Base-by-base conservation (phyloP, 1,140 invertebrate genomes). In the Drosophila sucinea region DNA sequence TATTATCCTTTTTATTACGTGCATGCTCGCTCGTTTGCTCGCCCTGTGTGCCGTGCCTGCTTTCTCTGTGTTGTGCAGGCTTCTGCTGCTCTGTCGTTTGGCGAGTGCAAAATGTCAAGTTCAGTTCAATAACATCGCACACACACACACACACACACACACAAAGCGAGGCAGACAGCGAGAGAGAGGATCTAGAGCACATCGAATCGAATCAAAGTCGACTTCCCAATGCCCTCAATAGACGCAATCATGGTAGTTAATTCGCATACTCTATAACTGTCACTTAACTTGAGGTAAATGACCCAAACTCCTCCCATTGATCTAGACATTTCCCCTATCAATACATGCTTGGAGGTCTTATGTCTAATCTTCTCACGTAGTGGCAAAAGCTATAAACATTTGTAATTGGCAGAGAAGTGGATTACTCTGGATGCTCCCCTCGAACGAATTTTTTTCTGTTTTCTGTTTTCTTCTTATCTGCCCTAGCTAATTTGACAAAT, bases 1-100 rank as follows among this genome's bases (percentile, higher is more conserved):
- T 71, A 74, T 87, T 86, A 86, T 87, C 79, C 84, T 80, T 87
- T 87, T 87, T 87, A 87, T 87, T 83, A 67, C 83, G 67, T 80
- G 84, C 77, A 67, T 79, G 51, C 54, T 67, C 30, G 41, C 64
- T 64, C 40, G 41, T 57, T 56, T 40, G 32, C 56, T 54, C 55
- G 41, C 33, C 32, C 17, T n/a, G 11, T 32, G 23, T 66, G 38
- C 55, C 60, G 10, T 58, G 33, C 7, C 8, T 38, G 35, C 35
- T 10, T 38, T 2, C 35, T 8, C 7, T 17, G 17, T 17, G 17
- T 17, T 17, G 10, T 8, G 10, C 33, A 35, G 33, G 33, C 33
- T 71, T 47, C 56, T 8, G 60, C 8, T 44, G 35, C 40, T 57
- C 17, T 47, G 25, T 63, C 35, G 35, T 51, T 63, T 35, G 54